phyloP scores from a whole-genome alignment of 2,113 vertebrate genomes.

The Gavia stellata region DNA sequence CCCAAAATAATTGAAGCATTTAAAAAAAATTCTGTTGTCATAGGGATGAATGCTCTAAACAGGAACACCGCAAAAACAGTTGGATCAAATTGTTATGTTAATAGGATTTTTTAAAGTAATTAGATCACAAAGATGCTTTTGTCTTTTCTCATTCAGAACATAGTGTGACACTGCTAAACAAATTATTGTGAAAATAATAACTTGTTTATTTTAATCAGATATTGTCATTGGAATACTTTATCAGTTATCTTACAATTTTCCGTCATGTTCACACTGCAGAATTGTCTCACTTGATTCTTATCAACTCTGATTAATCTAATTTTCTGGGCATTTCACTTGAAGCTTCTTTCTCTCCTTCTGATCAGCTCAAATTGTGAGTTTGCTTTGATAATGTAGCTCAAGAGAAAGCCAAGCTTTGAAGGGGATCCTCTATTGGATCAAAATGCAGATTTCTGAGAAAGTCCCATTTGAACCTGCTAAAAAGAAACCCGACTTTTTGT shows the following conservation, averaged over 20 bases:
- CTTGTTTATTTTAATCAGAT: constrained; percentile 70
- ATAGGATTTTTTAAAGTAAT: constrained; percentile 64
- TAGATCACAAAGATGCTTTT: constrained; percentile 65
- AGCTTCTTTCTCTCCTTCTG: not conserved
- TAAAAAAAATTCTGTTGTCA: not conserved
- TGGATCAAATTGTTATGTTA: constrained; percentile 55
- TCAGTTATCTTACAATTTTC: constrained; percentile 25
- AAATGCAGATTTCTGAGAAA: not conserved
- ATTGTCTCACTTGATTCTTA: constrained; percentile 56
- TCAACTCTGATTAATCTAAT: constrained; percentile 51
- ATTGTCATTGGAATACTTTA: constrained; percentile 39
- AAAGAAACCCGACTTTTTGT: not conserved
- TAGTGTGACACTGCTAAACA: constrained; percentile 56
- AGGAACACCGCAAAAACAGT: constrained; percentile 5
- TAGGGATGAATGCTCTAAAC: constrained; percentile 9
- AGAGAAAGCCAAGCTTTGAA: not conserved
- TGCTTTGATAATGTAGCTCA: not conserved
- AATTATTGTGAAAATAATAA: constrained; percentile 69
- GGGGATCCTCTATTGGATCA: not conserved
- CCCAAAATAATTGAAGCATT: constrained; percentile 27
- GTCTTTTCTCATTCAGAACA: constrained; percentile 58
- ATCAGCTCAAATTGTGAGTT: not conserved
- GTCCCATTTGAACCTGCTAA: not conserved
- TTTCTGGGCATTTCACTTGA: constrained; percentile 21
- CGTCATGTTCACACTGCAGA: not conserved